Conservation (phyloP, 1,140 invertebrate species). For the Drosophila watanabei region DNA sequence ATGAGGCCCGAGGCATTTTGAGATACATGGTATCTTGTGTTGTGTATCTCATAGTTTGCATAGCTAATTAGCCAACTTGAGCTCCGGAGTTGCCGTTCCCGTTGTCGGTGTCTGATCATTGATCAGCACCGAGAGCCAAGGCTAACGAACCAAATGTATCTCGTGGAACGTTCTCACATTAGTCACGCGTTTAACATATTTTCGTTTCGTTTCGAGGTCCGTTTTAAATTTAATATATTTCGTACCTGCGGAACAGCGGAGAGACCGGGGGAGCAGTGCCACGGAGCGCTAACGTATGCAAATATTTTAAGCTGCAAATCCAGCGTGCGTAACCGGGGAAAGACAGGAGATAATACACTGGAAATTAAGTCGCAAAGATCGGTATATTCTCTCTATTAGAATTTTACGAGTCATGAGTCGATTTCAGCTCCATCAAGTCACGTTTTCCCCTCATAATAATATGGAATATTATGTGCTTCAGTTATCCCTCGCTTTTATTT, state of each 20-base stretch:
- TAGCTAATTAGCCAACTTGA: slow-evolving; percentile 75
- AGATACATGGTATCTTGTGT: slow-evolving; percentile 74
- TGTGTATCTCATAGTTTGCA: slow-evolving; percentile 84
- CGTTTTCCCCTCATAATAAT: neutral
- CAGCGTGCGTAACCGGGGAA: slow-evolving; percentile 71
- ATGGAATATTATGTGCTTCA: slow-evolving; percentile 3
- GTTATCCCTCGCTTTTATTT: neutral
- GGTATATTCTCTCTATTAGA: neutral
- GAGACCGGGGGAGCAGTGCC: neutral
- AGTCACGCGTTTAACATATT: slow-evolving; percentile 84
- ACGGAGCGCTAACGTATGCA: slow-evolving; percentile 55
- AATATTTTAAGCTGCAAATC: slow-evolving; percentile 76
- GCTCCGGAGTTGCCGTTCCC: slow-evolving; percentile 23
- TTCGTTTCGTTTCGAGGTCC: slow-evolving; percentile 71
- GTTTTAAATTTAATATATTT: slow-evolving; percentile 82
- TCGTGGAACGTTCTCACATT: slow-evolving; percentile 80
- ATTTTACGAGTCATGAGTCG: neutral
- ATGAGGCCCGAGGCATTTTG: slow-evolving; percentile 70
- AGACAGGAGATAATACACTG: slow-evolving; percentile 24
- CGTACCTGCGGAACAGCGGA: slow-evolving; percentile 33
- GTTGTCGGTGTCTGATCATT: slow-evolving; percentile 72
- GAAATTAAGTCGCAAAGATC: neutral
- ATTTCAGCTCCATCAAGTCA: neutral
- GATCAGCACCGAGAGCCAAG: slow-evolving; percentile 54
- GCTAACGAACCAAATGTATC: slow-evolving; percentile 78